Conservation (phyloP, 2,888 invertebrate species). For the Zygogramma bicolorata region DNA sequence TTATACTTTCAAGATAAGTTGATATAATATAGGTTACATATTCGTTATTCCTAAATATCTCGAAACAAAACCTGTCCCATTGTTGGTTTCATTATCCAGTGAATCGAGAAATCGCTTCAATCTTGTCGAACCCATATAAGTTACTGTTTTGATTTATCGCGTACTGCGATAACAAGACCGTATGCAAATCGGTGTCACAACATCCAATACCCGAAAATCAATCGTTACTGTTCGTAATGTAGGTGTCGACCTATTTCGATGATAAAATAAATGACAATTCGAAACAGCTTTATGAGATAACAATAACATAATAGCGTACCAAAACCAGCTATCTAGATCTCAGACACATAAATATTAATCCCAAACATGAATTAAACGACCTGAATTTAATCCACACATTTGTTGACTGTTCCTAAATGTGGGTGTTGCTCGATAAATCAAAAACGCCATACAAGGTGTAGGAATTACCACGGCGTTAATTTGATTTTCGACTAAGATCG, state of each 20-base stretch:
- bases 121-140: no score
- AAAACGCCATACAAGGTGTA: conserved; percentile 28
- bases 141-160: no score
- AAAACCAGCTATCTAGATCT: conserved; percentile 41
- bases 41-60: no score
- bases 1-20: no score
- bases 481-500: conserved; percentile 13
- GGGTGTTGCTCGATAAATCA: conserved; percentile 38
- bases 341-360: conserved; percentile 42
- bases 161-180: neutral
- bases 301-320: conserved; percentile 35
- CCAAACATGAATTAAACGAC: conserved; percentile 46
- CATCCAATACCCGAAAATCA: neutral
- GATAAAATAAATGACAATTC: conserved; percentile 33
- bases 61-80: no score
- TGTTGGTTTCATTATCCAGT: no score
- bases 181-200: neutral
- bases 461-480: conserved; percentile 15
- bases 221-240: conserved; percentile 4
- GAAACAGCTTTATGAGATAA: conserved; percentile 33
- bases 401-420: conserved; percentile 31
- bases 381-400: conserved; percentile 42
- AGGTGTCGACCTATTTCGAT: conserved; percentile 31
- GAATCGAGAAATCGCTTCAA: no score
- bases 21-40: no score